phyloP scores from a whole-genome alignment of 2,888 invertebrate genomes.

The Dryobota labecula region DNA sequence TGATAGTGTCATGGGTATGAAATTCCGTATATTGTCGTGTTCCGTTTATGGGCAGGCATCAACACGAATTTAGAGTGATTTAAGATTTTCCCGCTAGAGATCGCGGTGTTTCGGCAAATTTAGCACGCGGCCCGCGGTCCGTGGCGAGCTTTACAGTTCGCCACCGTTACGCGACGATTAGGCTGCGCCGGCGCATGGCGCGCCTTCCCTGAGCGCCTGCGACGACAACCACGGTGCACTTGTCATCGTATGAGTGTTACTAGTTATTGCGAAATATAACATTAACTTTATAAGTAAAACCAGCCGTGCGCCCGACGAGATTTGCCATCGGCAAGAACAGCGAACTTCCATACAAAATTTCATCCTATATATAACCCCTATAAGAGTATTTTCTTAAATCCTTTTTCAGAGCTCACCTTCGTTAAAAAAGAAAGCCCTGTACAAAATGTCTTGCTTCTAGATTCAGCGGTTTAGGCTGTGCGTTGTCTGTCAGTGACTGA shows the following conservation, averaged over 20 bases:
- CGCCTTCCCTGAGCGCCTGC: conserved; percentile 70
- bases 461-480: too few relatives aligned
- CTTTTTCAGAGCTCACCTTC: too few relatives aligned
- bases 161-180: conserved; percentile 90
- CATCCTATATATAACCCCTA: too few relatives aligned
- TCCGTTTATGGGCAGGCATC: conserved; percentile 67
- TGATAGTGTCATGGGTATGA: conserved; percentile 40
- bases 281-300: not conserved
- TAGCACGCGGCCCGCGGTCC: conserved; percentile 88
- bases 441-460: too few relatives aligned
- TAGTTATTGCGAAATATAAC: conserved; percentile 8
- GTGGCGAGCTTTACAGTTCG: conserved; percentile 89
- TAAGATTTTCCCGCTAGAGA: conserved; percentile 87
- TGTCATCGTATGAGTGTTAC: too few relatives aligned
- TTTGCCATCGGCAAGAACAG: too few relatives aligned
- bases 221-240: conserved; percentile 54
- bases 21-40: conserved; percentile 46
- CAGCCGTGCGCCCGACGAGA: too few relatives aligned
- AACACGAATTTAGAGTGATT: conserved; percentile 83
- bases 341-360: too few relatives aligned
- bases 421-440: too few relatives aligned
- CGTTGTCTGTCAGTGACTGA: too few relatives aligned
- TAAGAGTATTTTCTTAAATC: too few relatives aligned
- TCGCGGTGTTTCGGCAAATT: conserved; percentile 89
- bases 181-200: conserved; percentile 82